Percentiles rank a stretch among this genome's conserved stretches.
Conservation (phyloP, 1,140 invertebrate genomes). For the Asbolus verrucosus region DNA sequence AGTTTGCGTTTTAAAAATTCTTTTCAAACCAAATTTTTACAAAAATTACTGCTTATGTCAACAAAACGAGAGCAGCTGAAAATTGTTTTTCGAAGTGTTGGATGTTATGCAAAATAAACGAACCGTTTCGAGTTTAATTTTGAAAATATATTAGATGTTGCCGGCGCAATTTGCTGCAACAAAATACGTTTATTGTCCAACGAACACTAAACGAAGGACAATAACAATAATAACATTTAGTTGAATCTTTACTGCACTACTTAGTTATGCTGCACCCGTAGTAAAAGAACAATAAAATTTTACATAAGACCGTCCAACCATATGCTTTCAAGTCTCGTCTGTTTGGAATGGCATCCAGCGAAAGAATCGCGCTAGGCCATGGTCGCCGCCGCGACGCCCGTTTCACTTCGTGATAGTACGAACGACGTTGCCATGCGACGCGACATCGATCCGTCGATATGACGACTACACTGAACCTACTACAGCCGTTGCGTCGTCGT, state of each 20-base stretch:
- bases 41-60: not conserved
- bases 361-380: slow-evolving; percentile 49
- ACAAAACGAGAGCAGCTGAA: no score
- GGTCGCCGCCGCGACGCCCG: slow-evolving; percentile 51
- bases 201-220: not conserved
- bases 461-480: slow-evolving; percentile 44
- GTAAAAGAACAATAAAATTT: not conserved
- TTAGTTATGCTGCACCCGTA: not conserved
- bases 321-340: slow-evolving; percentile 40
- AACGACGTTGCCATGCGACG: slow-evolving; percentile 58
- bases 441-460: slow-evolving; percentile 54
- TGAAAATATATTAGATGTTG: no score
- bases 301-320: not conserved
- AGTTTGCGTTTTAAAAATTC: no score
- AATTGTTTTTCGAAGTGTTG: no score
- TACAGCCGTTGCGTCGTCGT: slow-evolving; percentile 35
- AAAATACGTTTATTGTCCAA: no score
- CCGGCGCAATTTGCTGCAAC: no score
- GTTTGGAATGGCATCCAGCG: slow-evolving; percentile 41
- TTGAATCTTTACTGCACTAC: not conserved
- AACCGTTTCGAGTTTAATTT: no score
- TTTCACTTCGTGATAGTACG: slow-evolving; percentile 53
- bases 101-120: no score
- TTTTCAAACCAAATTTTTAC: no score
- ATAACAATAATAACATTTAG: not conserved